Percentiles rank a stretch among this genome's conserved stretches.
Conservation (phyloP, 2,113 vertebrate genomes). For the Zingel zingel region DNA sequence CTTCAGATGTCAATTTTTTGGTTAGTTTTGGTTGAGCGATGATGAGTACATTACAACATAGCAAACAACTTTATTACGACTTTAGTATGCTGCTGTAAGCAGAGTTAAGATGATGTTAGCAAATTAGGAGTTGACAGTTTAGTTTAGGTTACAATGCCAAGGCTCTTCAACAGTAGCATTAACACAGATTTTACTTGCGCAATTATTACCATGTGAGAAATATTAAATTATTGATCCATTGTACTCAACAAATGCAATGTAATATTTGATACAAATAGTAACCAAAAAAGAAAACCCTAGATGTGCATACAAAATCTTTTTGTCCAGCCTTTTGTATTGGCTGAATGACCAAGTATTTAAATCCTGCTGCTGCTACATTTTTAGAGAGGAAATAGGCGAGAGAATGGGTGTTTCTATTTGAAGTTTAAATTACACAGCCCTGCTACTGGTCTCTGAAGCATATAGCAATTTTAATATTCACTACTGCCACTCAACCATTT, state of each 20-base stretch:
- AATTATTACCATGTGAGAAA: not conserved
- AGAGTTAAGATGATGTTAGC: not conserved
- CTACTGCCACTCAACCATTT: not conserved
- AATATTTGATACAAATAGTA: not conserved
- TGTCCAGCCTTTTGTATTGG: not conserved
- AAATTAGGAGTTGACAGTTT: not conserved
- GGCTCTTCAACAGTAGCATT: not conserved
- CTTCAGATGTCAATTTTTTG: slow-evolving; percentile 10
- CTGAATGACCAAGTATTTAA: not conserved
- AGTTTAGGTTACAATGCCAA: not conserved
- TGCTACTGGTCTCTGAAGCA: not conserved
- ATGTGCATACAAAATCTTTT: not conserved
- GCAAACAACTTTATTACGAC: not conserved
- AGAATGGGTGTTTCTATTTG: not conserved
- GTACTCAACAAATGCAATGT: not conserved
- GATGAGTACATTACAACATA: not conserved
- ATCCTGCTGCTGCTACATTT: not conserved
- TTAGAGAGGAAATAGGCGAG: not conserved
- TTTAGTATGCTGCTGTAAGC: not conserved
- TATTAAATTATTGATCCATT: not conserved
- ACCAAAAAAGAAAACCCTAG: not conserved
- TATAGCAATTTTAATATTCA: not conserved
- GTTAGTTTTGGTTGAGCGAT: not conserved
- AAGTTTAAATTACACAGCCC: not conserved
- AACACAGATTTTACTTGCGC: not conserved